These are phyloP conservation scores for Paralvinella palmiformis DNA, from an alignment of 1,140 invertebrate species.

Conservation along the genomic window DNA sequence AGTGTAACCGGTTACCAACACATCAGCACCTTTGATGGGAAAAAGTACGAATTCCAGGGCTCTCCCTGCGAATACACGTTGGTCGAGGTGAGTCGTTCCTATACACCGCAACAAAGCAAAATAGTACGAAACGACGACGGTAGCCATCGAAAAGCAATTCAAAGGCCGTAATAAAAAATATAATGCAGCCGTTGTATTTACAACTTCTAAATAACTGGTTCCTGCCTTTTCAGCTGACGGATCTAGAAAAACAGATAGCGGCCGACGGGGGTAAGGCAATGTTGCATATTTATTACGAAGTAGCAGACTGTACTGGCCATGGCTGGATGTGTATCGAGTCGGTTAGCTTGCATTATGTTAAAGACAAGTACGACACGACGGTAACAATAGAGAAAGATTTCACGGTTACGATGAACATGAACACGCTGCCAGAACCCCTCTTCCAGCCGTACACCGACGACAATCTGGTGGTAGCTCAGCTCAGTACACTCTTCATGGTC, in stretches of 20 bases:
- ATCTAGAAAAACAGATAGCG: too few relatives aligned
- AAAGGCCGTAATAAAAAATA: too few relatives aligned
- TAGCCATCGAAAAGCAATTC: too few relatives aligned
- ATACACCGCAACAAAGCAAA: background rate
- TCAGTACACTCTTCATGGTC: conserved; percentile 17
- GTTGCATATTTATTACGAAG: background rate
- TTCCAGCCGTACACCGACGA: conserved; percentile 13
- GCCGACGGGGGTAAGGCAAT: too few relatives aligned
- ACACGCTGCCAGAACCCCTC: background rate
- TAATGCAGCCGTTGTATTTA: too few relatives aligned
- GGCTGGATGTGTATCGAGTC: conserved; percentile 1
- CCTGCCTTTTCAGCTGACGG: too few relatives aligned
- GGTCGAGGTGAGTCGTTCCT: conserved; percentile 16
- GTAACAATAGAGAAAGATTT: background rate
- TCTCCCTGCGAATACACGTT: conserved; percentile 21
- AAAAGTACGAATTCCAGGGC: conserved; percentile 18
- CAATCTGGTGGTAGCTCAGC: conserved; percentile 20
- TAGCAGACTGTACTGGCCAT: background rate
- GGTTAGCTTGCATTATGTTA: background rate
- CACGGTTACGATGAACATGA: background rate
- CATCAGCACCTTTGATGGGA: conserved; percentile 24
- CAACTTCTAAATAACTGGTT: too few relatives aligned
- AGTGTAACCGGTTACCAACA: conserved; percentile 54
- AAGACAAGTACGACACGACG: background rate
- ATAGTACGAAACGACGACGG: too few relatives aligned